phyloP scores from a whole-genome alignment of 2,113 vertebrate species.

The Pogonocichla stellata region DNA sequence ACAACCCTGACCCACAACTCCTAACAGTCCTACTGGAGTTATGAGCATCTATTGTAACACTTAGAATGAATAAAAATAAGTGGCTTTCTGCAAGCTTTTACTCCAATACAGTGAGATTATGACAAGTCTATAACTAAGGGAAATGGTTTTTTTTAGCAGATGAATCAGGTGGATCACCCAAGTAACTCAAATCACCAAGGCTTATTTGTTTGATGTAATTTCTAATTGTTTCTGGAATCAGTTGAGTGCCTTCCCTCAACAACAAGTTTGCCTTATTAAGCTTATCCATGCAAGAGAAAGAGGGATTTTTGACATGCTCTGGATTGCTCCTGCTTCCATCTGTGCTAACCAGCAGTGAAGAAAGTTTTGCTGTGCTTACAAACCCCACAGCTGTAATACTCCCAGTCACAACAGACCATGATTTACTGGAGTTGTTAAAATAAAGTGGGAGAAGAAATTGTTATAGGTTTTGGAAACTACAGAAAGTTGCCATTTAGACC shows the following conservation, averaged over 20 bases:
- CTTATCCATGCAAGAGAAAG: neutral
- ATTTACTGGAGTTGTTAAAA: constrained; percentile 42
- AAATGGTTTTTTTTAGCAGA: neutral
- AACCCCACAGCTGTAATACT: neutral
- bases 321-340: constrained; percentile 19
- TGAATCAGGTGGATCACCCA: constrained; percentile 13
- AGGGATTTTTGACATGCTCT: neutral
- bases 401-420: neutral
- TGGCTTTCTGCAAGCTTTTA: neutral
- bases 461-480: constrained; percentile 38
- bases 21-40: neutral
- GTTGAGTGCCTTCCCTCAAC: constrained; percentile 18
- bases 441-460: constrained; percentile 24
- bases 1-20: neutral
- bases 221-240: constrained; percentile 45
- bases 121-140: neutral
- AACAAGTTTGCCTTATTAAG: constrained; percentile 32
- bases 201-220: constrained; percentile 43
- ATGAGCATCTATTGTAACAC: neutral
- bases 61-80: neutral
- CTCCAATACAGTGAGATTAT: neutral
- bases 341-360: constrained; percentile 9
- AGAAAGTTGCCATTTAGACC: neutral
- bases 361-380: constrained; percentile 34
- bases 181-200: neutral